Percentiles rank a stretch among this genome's conserved stretches.
Evolutionary conservation across 2,113 vertebrate genomes (phyloP).

Genomic region (Gallinago paraguaiae): DNA sequence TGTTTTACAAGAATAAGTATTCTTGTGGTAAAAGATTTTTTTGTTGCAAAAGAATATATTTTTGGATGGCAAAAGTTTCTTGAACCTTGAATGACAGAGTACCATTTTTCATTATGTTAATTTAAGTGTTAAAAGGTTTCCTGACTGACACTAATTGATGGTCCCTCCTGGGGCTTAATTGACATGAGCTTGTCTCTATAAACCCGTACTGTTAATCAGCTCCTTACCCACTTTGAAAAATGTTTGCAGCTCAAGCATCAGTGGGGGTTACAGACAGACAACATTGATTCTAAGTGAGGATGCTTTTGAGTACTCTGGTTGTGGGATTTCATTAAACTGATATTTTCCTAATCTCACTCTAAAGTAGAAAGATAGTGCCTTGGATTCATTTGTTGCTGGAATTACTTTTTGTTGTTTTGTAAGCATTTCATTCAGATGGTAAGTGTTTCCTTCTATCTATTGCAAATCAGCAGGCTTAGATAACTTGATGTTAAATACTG

Average conservation of each 20-base stretch:
- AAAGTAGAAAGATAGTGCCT: neutral
- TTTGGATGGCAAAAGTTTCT: neutral
- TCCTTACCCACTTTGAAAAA: constrained; percentile 14
- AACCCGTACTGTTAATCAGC: constrained; percentile 33
- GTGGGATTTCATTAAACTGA: neutral
- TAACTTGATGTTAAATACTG: neutral
- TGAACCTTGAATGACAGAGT: neutral
- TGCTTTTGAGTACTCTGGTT: neutral
- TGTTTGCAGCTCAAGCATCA: neutral
- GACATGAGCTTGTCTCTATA: constrained; percentile 48
- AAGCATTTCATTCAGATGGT: neutral
- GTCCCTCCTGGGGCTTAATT: constrained; percentile 61
- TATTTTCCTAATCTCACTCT: neutral
- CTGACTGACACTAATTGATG: constrained; percentile 68
- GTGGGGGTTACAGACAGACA: constrained; percentile 27
- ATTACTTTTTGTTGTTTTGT: neutral
- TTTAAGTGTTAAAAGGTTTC: constrained; percentile 40
- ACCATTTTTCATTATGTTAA: constrained; percentile 48
- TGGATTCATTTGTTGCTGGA: neutral
- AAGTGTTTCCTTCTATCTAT: neutral
- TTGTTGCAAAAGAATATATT: neutral
- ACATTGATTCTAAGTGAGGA: neutral
- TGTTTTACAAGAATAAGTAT: neutral
- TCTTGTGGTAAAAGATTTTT: neutral
- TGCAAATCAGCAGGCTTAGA: neutral